phyloP scores from a whole-genome alignment of 2,888 invertebrate species.

The Perizoma affinitatum region DNA sequence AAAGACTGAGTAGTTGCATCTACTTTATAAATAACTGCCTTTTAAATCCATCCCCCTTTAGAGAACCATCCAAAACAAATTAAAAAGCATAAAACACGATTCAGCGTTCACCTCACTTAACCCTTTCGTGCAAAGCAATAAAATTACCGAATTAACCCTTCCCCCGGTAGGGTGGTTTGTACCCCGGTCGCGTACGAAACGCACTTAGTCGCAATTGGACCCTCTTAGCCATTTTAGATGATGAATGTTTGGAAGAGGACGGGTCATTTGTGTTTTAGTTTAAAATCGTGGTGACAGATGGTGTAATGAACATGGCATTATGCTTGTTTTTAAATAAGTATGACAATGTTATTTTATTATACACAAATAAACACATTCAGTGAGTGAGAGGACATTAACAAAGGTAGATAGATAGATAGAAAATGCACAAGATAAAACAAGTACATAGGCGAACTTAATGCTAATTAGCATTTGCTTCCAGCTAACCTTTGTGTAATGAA shows the following conservation, averaged over 20 bases:
- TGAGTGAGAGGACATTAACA: no score
- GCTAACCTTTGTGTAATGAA: no score
- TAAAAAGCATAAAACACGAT: constrained; percentile 78
- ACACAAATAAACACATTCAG: no score
- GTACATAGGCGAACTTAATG: no score
- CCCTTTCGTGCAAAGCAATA: constrained; percentile 65
- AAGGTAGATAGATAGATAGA: no score
- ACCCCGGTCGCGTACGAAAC: constrained; percentile 17
- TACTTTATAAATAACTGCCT: constrained; percentile 3
- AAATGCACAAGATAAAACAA: no score
- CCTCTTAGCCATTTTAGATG: constrained; percentile 22
- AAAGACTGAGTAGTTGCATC: background rate
- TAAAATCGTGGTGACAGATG: constrained; percentile 17
- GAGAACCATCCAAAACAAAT: constrained; percentile 68
- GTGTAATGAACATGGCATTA: constrained; percentile 13
- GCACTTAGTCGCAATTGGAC: constrained; percentile 26
- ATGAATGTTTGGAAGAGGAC: constrained; percentile 23
- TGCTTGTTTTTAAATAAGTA: constrained; percentile 1
- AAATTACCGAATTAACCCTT: constrained; percentile 73
- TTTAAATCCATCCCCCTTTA: constrained; percentile 31
- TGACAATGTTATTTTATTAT: constrained; percentile 1
- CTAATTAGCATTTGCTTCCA: no score
- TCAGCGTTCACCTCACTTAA: constrained; percentile 67
- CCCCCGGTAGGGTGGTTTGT: constrained; percentile 37
- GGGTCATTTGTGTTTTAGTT: constrained; percentile 28